Conservation (phyloP, 2,113 vertebrate species). For the Octodon degus region DNA sequence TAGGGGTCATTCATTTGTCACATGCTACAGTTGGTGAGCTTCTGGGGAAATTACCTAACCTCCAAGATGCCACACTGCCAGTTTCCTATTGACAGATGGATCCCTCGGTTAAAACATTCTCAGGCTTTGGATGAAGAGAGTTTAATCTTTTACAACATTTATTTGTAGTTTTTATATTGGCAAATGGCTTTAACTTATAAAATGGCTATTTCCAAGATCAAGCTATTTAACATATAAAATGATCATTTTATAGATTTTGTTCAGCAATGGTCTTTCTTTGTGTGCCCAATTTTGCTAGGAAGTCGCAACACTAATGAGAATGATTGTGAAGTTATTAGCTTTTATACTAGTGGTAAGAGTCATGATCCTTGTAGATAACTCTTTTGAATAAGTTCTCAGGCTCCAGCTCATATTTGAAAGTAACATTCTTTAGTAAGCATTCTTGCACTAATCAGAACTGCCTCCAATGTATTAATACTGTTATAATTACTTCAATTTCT, state of each 20-base stretch:
- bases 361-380: not conserved
- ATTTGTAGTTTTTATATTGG: slow-evolving; percentile 23
- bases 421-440: not conserved
- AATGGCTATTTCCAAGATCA: slow-evolving; percentile 4
- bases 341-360: not conserved
- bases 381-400: not conserved
- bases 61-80: slow-evolving; percentile 29
- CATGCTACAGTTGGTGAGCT: slow-evolving; percentile 68
- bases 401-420: slow-evolving; percentile 1
- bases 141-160: slow-evolving; percentile 17
- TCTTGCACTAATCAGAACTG: not conserved
- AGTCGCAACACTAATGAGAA: not conserved
- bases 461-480: not conserved
- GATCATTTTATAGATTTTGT: not conserved
- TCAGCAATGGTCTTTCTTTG: not conserved
- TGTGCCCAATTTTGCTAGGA: slow-evolving; percentile 16
- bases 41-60: slow-evolving; percentile 65
- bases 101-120: slow-evolving; percentile 63
- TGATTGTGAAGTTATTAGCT: not conserved
- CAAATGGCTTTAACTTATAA: slow-evolving; percentile 50
- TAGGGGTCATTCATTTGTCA: slow-evolving; percentile 78
- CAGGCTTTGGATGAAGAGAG: slow-evolving; percentile 40
- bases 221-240: slow-evolving; percentile 32
- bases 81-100: slow-evolving; percentile 65
- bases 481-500: slow-evolving; percentile 45